Conservation (phyloP, 1,140 invertebrate species). For the Sarcophaga bullata region DNA sequence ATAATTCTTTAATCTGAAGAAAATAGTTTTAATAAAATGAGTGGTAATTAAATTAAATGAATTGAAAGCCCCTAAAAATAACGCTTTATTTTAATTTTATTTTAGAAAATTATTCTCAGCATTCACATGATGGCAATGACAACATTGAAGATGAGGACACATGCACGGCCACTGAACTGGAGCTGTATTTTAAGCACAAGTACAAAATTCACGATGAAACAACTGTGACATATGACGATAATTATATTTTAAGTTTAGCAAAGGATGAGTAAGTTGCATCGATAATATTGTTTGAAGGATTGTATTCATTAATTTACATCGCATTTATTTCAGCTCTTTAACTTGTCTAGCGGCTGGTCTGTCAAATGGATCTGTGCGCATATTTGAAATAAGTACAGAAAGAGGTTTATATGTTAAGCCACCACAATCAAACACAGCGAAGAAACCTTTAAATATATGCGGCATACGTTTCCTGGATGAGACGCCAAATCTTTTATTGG, state of each 20-base stretch:
- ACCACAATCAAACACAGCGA: background rate
- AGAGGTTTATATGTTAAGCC: slow-evolving; percentile 35
- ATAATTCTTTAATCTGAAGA: too few species aligned
- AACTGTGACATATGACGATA: slow-evolving; percentile 49
- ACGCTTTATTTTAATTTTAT: background rate
- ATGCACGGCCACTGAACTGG: slow-evolving; percentile 49
- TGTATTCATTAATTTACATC: background rate
- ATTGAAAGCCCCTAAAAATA: too few species aligned
- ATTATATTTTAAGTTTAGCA: slow-evolving; percentile 53
- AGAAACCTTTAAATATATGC: slow-evolving; percentile 43
- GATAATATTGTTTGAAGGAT: too few species aligned
- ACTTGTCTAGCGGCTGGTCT: slow-evolving; percentile 53
- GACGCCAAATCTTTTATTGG: slow-evolving; percentile 49
- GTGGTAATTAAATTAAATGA: too few species aligned
- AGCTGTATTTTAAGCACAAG: slow-evolving; percentile 47
- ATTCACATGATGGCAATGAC: too few species aligned
- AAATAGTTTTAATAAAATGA: too few species aligned
- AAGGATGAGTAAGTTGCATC: slow-evolving; percentile 45
- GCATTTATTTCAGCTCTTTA: slow-evolving; percentile 38
- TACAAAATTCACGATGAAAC: slow-evolving; percentile 49
- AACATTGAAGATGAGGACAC: slow-evolving; percentile 52
- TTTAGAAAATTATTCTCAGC: too few species aligned
- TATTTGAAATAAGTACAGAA: slow-evolving; percentile 50
- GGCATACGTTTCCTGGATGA: slow-evolving; percentile 58
- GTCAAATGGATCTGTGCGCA: slow-evolving; percentile 52